Conservation (phyloP, 2,113 vertebrate species). For the Cololabis saira region DNA sequence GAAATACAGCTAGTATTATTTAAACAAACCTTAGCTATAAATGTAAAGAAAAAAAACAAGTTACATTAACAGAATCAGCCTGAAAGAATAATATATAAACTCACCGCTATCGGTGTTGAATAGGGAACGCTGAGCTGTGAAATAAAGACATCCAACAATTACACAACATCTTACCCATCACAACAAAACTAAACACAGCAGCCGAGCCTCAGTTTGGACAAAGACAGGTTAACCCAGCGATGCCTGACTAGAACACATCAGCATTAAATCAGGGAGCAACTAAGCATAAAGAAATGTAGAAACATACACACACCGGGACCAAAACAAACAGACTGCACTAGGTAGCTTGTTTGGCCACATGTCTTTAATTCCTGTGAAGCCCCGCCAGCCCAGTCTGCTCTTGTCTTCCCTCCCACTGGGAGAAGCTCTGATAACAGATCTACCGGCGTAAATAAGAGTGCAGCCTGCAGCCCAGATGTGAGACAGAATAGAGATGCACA, state of each 20-base stretch:
- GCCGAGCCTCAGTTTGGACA: too few species aligned
- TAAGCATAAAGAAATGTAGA: too few species aligned
- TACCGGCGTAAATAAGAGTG: constrained; percentile 80
- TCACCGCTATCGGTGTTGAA: constrained; percentile 92
- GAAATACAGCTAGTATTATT: background rate
- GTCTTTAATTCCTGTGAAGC: constrained; percentile 41
- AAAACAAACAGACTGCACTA: constrained; percentile 4
- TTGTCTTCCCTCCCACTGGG: constrained; percentile 49
- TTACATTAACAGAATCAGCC: background rate
- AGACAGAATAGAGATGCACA: constrained; percentile 34
- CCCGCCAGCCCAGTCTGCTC: constrained; percentile 28
- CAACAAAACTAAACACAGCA: too few species aligned
- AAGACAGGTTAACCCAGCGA: too few species aligned
- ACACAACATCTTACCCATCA: background rate
- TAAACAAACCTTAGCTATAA: background rate
- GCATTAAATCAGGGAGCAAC: too few species aligned
- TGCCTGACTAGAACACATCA: too few species aligned
- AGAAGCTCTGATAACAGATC: constrained; percentile 67
- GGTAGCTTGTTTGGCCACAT: background rate
- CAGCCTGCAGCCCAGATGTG: constrained; percentile 69
- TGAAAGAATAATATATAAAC: constrained; percentile 56
- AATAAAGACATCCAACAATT: constrained; percentile 36
- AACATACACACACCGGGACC: background rate
- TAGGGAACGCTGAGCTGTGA: constrained; percentile 88
- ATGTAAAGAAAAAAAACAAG: background rate